Conservation (phyloP, 2,888 invertebrate species). For the Nephrotoma guestfalica region DNA sequence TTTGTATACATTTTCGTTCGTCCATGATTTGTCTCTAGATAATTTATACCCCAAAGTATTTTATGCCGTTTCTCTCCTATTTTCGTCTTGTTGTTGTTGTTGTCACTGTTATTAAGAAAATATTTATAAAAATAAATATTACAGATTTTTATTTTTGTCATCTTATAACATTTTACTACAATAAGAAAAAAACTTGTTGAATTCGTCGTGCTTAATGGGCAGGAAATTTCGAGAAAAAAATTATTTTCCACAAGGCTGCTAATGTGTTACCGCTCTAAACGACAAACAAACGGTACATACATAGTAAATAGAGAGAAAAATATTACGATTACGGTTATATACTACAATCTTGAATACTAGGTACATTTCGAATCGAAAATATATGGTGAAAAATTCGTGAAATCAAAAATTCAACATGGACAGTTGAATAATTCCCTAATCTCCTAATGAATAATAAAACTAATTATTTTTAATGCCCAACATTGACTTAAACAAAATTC, state of each 20-base stretch:
- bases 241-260: background rate
- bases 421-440: no score
- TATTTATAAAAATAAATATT: background rate
- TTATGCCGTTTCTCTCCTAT: background rate
- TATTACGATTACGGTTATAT: background rate
- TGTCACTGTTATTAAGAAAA: background rate
- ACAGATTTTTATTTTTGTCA: background rate
- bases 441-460: no score
- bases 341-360: background rate
- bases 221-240: background rate
- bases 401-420: no score
- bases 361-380: background rate
- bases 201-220: background rate
- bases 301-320: background rate
- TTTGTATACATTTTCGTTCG: background rate
- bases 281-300: background rate
- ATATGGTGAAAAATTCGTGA: no score
- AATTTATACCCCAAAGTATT: background rate
- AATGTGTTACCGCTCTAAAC: background rate
- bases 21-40: background rate
- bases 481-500: no score
- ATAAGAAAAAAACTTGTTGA: background rate
- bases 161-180: background rate
- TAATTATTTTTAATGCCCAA: no score
- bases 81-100: background rate